Conservation (phyloP, 2,113 vertebrate genomes). For the Tretioscincus oriximinensis region DNA sequence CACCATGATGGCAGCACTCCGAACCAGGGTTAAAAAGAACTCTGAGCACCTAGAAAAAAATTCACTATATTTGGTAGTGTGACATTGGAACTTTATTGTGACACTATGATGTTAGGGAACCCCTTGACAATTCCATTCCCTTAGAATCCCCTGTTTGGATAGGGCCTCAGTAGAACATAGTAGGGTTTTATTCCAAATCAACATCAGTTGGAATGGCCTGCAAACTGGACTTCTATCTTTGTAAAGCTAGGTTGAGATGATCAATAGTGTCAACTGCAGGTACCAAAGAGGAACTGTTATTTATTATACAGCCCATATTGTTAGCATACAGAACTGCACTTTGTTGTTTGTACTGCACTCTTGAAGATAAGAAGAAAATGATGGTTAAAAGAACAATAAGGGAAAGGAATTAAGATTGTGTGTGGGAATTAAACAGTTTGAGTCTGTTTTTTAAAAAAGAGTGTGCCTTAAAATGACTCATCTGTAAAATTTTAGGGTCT, state of each 20-base stretch:
- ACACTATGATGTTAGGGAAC: too few relatives aligned
- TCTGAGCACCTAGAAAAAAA: too few relatives aligned
- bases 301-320: background rate
- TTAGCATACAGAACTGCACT: background rate
- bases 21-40: too few relatives aligned
- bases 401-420: too few relatives aligned
- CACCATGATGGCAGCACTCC: too few relatives aligned
- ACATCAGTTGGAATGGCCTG: background rate
- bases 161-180: background rate
- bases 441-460: background rate
- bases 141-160: background rate
- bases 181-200: background rate
- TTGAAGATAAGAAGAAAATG: background rate
- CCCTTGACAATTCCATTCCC: too few relatives aligned
- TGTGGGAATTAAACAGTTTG: background rate
- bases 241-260: background rate
- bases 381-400: background rate
- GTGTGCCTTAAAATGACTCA: background rate
- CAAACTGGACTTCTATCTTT: background rate
- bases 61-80: too few relatives aligned
- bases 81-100: too few relatives aligned
- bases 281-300: background rate
- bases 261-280: background rate
- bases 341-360: background rate
- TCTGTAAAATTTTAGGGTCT: background rate